Evolutionary conservation across 2,113 vertebrate species (phyloP), one percentile per base, ranked within the genome.

Genomic region (Proteles cristata): DNA sequence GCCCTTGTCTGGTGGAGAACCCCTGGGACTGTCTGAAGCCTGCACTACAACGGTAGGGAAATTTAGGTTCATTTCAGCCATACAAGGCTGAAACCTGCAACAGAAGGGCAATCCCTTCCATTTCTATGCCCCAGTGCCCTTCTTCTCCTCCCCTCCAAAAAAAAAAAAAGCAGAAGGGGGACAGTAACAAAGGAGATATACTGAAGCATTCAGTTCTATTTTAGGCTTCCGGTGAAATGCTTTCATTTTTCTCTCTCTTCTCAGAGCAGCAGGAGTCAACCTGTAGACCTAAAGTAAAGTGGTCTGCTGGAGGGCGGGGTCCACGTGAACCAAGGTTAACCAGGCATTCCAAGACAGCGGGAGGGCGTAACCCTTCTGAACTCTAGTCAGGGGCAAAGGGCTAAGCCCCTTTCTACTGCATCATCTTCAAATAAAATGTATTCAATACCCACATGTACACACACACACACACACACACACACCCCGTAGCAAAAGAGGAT

Each of bases 171-270:
- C 10, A 0, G 31, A 73, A 58, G 21, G 76, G 53, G 11, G 39
- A 83, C 74, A 87, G 68, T 83, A 96, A 93, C 82, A 94, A 92
- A 87, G 10, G 43, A 92, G 61, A 81, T 65, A 77, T 15, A 76
- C 0, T 10, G 5, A 95, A 92, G 81, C 79, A 85, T 71, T 94
- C 26, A 16, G 35, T 50, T 90, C 87, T 82, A 86, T 58, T 61
- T 93, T 45, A 73, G 45, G 45, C 35, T 39, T 71, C 88, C 74
- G 66, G 31, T 65, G 74, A 87, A 69, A 73, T 39, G 14, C 26
- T 73, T 87, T 90, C 35, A 77, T 50, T 81, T 92, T 61, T 66
- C 21, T 83, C 65, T 84, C 58, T 88, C 58, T 80, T 92, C 69
- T 92, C 82, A 73, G 15, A 50, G 55, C 25, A 82, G 65, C 28